Evolutionary conservation across 2,113 vertebrate genomes (phyloP).

Genomic region (Sinocyclocheilus anophthalmus): DNA sequence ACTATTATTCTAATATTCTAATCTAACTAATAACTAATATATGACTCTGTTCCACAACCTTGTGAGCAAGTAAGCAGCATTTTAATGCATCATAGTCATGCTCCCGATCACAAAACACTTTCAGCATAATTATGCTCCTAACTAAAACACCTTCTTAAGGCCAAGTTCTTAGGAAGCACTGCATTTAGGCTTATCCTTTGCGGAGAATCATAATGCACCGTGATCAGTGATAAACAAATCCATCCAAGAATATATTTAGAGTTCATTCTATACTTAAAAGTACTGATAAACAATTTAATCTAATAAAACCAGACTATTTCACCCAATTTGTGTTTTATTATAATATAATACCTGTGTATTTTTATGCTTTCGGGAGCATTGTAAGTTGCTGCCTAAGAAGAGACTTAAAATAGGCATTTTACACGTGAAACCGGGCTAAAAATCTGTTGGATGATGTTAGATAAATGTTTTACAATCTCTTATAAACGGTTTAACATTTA

Average conservation of each 20-base stretch:
- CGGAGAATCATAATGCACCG: conserved; percentile 4
- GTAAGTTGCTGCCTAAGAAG: background rate
- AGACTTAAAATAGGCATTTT: background rate
- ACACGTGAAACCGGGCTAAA: background rate
- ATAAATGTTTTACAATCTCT: background rate
- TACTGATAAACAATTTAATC: no score
- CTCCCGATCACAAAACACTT: background rate
- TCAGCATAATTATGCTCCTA: background rate
- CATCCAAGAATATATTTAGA: background rate
- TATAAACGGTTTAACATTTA: background rate
- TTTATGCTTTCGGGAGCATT: no score
- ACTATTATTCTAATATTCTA: background rate
- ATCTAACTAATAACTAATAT: background rate
- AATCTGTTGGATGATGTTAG: background rate
- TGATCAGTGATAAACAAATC: background rate
- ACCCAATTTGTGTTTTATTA: no score
- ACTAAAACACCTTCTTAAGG: background rate
- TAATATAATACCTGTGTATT: no score
- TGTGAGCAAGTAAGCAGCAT: background rate
- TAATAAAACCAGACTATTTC: no score
- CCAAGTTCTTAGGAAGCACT: background rate
- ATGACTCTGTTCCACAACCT: background rate
- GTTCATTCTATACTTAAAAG: background rate
- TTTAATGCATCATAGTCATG: background rate
- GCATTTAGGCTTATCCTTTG: background rate